Evolutionary conservation across 2,797 vertebrate genomes (phyloP).

Genomic region (Columba guinea): DNA sequence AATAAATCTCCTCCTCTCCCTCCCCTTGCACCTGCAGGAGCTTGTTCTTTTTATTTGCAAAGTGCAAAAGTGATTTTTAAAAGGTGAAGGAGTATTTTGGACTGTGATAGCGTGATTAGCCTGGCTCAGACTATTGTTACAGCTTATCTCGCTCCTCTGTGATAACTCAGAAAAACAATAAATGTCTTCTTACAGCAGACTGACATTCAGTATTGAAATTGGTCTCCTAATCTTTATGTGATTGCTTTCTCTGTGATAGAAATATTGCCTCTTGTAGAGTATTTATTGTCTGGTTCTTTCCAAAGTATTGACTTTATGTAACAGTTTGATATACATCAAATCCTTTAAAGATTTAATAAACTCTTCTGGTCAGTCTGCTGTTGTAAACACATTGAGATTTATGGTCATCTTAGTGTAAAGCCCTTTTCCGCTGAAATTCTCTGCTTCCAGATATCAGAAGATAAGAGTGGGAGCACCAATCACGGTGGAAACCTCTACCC

Average conservation of each 20-base stretch:
- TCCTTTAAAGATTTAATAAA: slow-evolving; percentile 82
- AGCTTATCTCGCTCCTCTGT: slow-evolving; percentile 10
- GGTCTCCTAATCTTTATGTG: slow-evolving; percentile 82
- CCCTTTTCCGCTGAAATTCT: slow-evolving; percentile 75
- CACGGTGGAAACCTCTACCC: slow-evolving; percentile 36
- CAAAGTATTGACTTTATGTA: slow-evolving; percentile 86
- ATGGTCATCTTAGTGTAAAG: slow-evolving; percentile 74
- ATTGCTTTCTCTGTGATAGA: slow-evolving; percentile 81
- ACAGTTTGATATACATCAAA: slow-evolving; percentile 84
- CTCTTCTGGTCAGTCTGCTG: slow-evolving; percentile 80
- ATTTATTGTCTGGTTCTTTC: slow-evolving; percentile 83
- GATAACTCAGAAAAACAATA: slow-evolving; percentile 75
- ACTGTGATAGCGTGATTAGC: slow-evolving; percentile 44
- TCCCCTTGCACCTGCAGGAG: not conserved
- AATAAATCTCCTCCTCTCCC: not conserved
- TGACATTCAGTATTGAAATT: slow-evolving; percentile 77
- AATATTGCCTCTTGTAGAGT: slow-evolving; percentile 78
- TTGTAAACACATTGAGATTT: slow-evolving; percentile 83
- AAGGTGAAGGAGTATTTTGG: slow-evolving; percentile 5
- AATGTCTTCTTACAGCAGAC: slow-evolving; percentile 62
- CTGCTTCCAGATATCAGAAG: slow-evolving; percentile 72
- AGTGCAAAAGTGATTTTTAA: slow-evolving; percentile 36
- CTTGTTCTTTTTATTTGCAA: slow-evolving; percentile 1
- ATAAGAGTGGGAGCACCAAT: slow-evolving; percentile 57
- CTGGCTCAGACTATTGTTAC: slow-evolving; percentile 25